Base-by-base conservation (phyloP, 2,113 vertebrate genomes). In the Oncorhynchus tshawytscha region DNA sequence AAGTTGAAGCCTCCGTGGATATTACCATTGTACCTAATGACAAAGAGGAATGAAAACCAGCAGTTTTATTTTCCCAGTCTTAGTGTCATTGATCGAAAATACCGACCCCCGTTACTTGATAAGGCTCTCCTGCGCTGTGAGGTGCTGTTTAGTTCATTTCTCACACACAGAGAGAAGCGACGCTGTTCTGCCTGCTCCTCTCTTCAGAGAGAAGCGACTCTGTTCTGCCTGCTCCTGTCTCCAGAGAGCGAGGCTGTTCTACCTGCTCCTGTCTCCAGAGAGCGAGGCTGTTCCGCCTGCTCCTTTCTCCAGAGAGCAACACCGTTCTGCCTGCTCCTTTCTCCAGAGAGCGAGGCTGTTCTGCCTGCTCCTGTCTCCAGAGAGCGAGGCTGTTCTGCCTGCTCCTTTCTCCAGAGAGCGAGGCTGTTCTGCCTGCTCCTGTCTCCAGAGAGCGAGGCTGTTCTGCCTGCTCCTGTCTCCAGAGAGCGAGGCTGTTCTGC, bases 131-230 rank as follows among this genome's bases (percentile, higher is more conserved):
- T 62, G 59, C n/a, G 0, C 59, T 9, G 45, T 70, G 49, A 75
- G 27, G 45, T 74, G 70, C 72, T 78, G 75, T 78, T 80, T 75
- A 71, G 60, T 72, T 74, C n/a, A 81, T 82, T 82, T 79, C 74
- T 79, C 66, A 18, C 62, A 74, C 48, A 48, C 74, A 60, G 54
- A 18, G 5, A 67, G 27, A 27, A 70, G 70, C 51, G 39, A 59
- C 73, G 16, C 66, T 57, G 84, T 81, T 77, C 67, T 77, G 69
- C 62, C 73, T 62, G 59, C n/a, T 22, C 59, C 59, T 22, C 0
- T 11, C 0, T 45, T 2, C 39, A 71, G 54, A 13, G 1, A 67
- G 73, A 20, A 71, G 65, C n/a, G n/a, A n/a, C n/a, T 75, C 69
- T 51, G 82, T 79, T 75, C 67, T 75, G 66, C 62, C 73, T 62